A percentile compares a stretch with the other conserved stretches of the same genome.
Evolutionary conservation across 2,113 vertebrate genomes (phyloP).

Genomic region (Scalopus aquaticus): DNA sequence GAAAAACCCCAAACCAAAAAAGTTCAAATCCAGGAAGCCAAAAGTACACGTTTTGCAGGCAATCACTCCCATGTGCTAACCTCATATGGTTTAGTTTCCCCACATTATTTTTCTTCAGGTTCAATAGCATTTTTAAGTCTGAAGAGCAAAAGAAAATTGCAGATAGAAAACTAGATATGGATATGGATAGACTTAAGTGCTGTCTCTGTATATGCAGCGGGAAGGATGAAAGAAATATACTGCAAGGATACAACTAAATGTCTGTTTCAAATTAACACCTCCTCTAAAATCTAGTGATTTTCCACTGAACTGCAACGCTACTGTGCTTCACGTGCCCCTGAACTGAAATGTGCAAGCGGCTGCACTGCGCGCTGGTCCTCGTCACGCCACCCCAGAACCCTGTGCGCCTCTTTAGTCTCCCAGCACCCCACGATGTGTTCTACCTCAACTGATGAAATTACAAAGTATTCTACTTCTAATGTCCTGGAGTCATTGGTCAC

Average conservation of each 20-base stretch:
- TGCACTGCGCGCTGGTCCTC: not conserved
- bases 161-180: not conserved
- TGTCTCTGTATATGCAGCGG: not conserved
- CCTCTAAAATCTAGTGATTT: not conserved
- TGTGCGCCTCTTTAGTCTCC: not conserved
- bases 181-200: not conserved
- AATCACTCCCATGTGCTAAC: not conserved
- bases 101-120: not conserved
- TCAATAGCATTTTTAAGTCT: constrained; percentile 2
- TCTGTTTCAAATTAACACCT: constrained; percentile 6
- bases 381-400: not conserved
- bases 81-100: not conserved
- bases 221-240: not conserved
- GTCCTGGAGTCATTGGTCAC: not conserved
- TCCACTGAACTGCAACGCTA: not conserved
- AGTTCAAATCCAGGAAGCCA: not conserved
- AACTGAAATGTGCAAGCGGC: constrained; percentile 5
- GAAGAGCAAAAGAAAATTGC: constrained; percentile 2
- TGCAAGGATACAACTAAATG: not conserved
- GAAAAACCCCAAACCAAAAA: not conserved
- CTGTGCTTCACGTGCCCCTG: not conserved
- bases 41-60: not conserved
- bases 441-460: not conserved
- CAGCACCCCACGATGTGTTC: not conserved
- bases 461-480: not conserved